phyloP scores from a whole-genome alignment of 2,797 vertebrate species.

The Remorina albescens region DNA sequence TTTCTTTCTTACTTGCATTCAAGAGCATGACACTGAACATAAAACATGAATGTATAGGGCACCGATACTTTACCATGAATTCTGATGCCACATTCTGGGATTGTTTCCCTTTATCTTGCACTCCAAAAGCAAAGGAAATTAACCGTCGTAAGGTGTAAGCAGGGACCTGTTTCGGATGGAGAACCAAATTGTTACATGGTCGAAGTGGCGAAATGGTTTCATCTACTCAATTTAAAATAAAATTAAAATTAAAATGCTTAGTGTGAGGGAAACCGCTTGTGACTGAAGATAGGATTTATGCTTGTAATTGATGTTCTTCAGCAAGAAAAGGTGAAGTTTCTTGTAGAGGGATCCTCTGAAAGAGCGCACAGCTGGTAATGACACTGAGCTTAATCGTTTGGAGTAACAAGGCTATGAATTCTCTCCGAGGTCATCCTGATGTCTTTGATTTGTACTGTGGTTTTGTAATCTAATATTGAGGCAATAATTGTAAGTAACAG shows the following conservation, averaged over 20 bases:
- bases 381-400: not conserved
- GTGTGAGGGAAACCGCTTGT: too few species aligned
- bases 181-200: not conserved
- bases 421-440: not conserved
- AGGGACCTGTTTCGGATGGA: not conserved
- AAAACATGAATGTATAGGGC: not conserved
- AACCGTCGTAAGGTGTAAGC: not conserved
- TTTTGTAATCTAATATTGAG: not conserved
- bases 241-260: too few species aligned
- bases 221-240: too few species aligned
- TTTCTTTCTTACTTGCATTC: not conserved
- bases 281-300: too few species aligned
- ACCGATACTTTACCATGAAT: too few species aligned
- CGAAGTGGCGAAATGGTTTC: too few species aligned
- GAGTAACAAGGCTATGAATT: conserved; percentile 1
- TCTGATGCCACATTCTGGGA: not conserved
- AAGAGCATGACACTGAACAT: not conserved
- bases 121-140: not conserved
- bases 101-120: conserved; percentile 24
- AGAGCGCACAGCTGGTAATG: too few species aligned
- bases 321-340: too few species aligned
- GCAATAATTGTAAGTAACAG: not conserved
- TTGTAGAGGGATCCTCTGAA: too few species aligned
- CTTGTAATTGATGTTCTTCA: too few species aligned
- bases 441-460: not conserved